phyloP scores from a whole-genome alignment of 1,140 invertebrate species.

The Sesamia nonagrioides region DNA sequence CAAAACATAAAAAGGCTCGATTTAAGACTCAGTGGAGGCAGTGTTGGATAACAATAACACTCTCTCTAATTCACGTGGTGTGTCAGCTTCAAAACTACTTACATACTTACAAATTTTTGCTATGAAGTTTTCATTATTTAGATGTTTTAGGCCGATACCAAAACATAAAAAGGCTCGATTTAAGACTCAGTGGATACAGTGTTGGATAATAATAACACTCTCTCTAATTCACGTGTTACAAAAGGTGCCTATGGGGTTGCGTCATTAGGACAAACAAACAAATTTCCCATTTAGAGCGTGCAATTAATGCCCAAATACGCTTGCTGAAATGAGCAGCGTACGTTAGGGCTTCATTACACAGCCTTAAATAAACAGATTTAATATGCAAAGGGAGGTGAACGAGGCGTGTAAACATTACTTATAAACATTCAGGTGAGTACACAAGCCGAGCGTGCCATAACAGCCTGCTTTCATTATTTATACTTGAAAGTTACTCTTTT shows the following conservation, averaged over 20 bases:
- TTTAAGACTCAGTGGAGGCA: no score
- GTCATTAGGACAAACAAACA: neutral
- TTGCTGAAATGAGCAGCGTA: neutral
- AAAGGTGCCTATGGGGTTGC: neutral
- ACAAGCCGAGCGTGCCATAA: constrained; percentile 11
- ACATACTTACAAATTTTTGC: no score
- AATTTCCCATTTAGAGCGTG: neutral
- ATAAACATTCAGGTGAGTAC: constrained; percentile 31
- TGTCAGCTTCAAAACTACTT: no score
- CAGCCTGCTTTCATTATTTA: constrained; percentile 25
- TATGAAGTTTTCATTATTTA: no score
- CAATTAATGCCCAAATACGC: neutral
- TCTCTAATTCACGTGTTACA: neutral
- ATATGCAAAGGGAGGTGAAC: constrained; percentile 30
- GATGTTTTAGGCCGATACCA: no score
- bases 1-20: no score
- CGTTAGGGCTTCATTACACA: constrained; percentile 19
- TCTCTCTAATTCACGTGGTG: neutral
- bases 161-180: no score
- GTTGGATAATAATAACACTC: neutral
- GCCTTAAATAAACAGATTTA: constrained; percentile 36
- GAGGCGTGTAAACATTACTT: constrained; percentile 36
- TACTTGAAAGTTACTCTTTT: constrained; percentile 14
- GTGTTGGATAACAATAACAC: neutral
- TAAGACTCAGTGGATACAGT: no score